Base-by-base conservation (phyloP, 2,888 invertebrate species). In the Philhelius pedissequus region DNA sequence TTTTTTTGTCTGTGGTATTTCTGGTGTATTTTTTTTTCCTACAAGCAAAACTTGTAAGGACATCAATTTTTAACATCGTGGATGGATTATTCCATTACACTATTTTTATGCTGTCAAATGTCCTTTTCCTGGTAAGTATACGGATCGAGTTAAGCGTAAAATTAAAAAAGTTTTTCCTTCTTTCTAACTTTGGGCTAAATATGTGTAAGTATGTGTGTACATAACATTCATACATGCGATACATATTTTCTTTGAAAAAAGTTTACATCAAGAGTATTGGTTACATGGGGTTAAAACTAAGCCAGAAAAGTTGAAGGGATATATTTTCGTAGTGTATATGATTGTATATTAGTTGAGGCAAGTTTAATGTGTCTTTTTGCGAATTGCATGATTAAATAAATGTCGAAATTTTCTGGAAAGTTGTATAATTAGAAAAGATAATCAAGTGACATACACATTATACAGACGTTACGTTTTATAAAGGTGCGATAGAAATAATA, bases 331-430 rank as follows among this genome's bases (percentile, higher is more conserved):
- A 18, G 4, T 30, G 9, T 18, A 13, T n/a, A n/a, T n/a, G n/a
- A n/a, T 4, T 38, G n/a, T 38, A 38, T 3, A 5, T 20, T n/a
- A 52, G 15, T 13, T 11, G 43, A 38, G 4, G 45, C 5, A 18
- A 27, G 60, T 52, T 52, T 32, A 45, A 18, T 60, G 54, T 38
- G 68, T 71, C 32, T 56, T 52, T 43, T 68, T 52, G 1, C n/a
- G 25, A 52, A 32, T 76, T 60, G 81, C 66, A 71, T 81, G 81
- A 71, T 81, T 76, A 76, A 76, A 81, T n/a, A n/a, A 81, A 58
- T 40, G 70, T 58, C 20, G 56, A 13, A 48, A 22, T 60, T 43
- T 56, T 56, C 27, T 35, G 18, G 35, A 43, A 70, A 62, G 45
- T 77, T 70, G n/a, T 69, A 11, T 40, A 60, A 45, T 56, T 71